A percentile compares a stretch with the other conserved stretches of the same genome.
Conservation (phyloP, 2,888 invertebrate genomes). For the Apoderus coryli region DNA sequence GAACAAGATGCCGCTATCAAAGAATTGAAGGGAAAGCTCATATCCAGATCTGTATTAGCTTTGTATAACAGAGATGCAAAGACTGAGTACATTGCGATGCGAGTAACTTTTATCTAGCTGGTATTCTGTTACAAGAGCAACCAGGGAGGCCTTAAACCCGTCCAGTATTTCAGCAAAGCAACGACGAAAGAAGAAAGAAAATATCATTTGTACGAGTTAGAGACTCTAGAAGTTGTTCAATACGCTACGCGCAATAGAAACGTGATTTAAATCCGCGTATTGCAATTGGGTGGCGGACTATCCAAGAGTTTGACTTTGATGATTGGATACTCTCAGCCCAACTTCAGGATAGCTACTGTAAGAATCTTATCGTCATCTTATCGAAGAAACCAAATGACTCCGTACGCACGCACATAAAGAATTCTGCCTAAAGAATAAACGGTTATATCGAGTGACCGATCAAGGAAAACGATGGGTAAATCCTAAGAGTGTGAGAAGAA, state of each 20-base stretch:
- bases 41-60: no score
- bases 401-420: conserved; percentile 13
- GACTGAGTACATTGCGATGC: no score
- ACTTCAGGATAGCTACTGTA: conserved; percentile 12
- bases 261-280: no score
- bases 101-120: no score
- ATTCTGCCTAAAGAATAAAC: conserved; percentile 14
- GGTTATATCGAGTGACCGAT: conserved; percentile 12
- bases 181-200: conserved; percentile 13
- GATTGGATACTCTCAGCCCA: conserved; percentile 18
- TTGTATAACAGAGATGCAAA: no score
- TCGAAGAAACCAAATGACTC: conserved; percentile 7
- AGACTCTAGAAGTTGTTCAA: no score
- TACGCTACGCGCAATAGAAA: no score
- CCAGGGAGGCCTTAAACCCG: conserved; percentile 10
- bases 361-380: conserved; percentile 12
- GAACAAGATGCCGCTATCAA: no score
- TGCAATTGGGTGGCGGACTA: no score
- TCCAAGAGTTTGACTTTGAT: no score
- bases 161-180: conserved; percentile 16
- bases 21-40: no score
- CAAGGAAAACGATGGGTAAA: conserved; percentile 14
- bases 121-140: no score
- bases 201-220: conserved; percentile 18
- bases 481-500: conserved; percentile 11